phyloP scores from a whole-genome alignment of 2,797 vertebrate species.

The Artibeus jamaicensis region DNA sequence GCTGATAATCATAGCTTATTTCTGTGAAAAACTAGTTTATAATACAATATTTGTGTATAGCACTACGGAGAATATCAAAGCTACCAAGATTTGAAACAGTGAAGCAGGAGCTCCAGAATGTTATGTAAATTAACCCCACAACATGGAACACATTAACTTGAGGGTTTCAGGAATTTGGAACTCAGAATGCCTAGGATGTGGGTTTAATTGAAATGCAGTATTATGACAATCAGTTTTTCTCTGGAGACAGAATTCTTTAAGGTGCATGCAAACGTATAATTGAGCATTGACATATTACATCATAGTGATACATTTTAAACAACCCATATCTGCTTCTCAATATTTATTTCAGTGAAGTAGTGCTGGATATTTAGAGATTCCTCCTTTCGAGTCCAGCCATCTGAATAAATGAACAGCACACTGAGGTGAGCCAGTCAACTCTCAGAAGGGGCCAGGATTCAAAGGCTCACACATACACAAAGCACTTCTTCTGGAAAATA shows the following conservation, averaged over 20 bases:
- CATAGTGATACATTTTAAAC: constrained; percentile 62
- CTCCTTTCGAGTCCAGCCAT: constrained; percentile 26
- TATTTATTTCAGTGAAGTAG: constrained; percentile 62
- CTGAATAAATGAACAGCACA: constrained; percentile 60
- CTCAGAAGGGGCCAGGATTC: constrained; percentile 48
- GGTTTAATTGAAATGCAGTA: constrained; percentile 70
- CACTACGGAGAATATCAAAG: constrained; percentile 69
- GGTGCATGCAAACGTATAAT: constrained; percentile 66
- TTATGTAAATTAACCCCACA: constrained; percentile 64
- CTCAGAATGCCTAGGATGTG: constrained; percentile 69
- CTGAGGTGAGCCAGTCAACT: constrained; percentile 56
- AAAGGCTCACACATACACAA: constrained; percentile 62
- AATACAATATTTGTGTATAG: constrained; percentile 48
- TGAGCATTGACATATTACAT: constrained; percentile 69
- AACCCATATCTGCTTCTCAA: constrained; percentile 51
- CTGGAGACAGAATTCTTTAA: constrained; percentile 63
- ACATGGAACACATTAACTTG: constrained; percentile 72
- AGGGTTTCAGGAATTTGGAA: constrained; percentile 74
- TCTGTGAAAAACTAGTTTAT: constrained; percentile 65
- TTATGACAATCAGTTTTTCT: constrained; percentile 70
- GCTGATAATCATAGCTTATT: constrained; percentile 68
- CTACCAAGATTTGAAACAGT: constrained; percentile 63
- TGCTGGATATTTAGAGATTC: constrained; percentile 55
- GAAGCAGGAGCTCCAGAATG: constrained; percentile 59
- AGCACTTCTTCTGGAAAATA: constrained; percentile 71